Base-by-base conservation (phyloP, 2,888 invertebrate species). In the Lobophora halterata region DNA sequence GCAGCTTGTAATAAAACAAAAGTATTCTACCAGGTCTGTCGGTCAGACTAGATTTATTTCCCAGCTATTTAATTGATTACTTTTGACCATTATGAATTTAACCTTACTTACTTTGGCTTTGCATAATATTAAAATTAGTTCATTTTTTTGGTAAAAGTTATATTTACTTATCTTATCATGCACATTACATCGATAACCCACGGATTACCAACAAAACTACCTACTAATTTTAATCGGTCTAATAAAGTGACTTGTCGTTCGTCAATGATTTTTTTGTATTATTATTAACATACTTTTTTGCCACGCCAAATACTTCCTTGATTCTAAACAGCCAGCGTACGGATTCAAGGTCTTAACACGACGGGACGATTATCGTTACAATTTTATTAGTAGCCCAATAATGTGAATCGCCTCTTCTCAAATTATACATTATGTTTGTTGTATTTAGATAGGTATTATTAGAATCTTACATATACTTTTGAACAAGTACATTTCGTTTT, bases 341-440 rank as follows among this genome's bases (percentile, higher is more conserved):
- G 49, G 34, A 33, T 52, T 61, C 65, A 69, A 67, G 69, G 66
- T 58, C 59, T 43, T 13, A 33, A 24, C 44, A 42, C 35, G 46
- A n/a, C n/a, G 40, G 37, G 44, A 33, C 39, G 33, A 38, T 18
- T 34, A 27, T 8, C 27, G 4, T 24, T n/a, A n/a, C n/a, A n/a
- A n/a, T n/a, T n/a, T n/a, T n/a, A n/a, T n/a, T n/a, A n/a, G n/a
- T n/a, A n/a, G n/a, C n/a, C n/a, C n/a, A n/a, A n/a, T n/a, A n/a
- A n/a, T n/a, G n/a, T n/a, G n/a, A n/a, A n/a, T n/a, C n/a, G n/a
- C n/a, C n/a, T n/a, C n/a, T n/a, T n/a, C n/a, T n/a, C n/a, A n/a
- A n/a, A n/a, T n/a, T n/a, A n/a, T n/a, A n/a, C n/a, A n/a, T n/a
- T n/a, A n/a, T n/a, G n/a, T n/a, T n/a, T n/a, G n/a, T n/a, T n/a